Evolutionary conservation across 2,113 vertebrate species (phyloP).

Genomic region (Nothobranchius furzeri): DNA sequence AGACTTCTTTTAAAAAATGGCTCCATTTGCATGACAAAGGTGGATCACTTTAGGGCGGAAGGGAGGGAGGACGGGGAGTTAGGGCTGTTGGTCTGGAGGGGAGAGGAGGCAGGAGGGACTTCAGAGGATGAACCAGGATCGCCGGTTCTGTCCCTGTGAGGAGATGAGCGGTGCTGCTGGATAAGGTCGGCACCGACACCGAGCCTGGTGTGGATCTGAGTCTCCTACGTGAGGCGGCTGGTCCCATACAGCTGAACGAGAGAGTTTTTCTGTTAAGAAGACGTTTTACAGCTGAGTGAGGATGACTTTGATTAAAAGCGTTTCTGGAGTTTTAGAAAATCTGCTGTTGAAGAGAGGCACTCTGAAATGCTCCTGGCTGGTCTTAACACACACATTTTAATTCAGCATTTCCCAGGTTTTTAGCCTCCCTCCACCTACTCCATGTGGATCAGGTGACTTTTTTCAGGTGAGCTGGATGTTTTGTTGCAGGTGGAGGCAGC

Average conservation of each 20-base stretch:
- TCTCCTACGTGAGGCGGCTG: constrained; percentile 12
- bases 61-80: constrained; percentile 38
- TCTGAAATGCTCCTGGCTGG: not conserved
- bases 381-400: not conserved
- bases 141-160: constrained; percentile 34
- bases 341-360: constrained; percentile 5
- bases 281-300: constrained; percentile 11
- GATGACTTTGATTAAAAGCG: not conserved
- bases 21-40: constrained; percentile 81
- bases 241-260: constrained; percentile 7
- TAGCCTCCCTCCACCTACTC: not conserved
- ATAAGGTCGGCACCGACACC: constrained; percentile 28
- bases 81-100: constrained; percentile 36
- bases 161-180: constrained; percentile 32
- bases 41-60: constrained; percentile 49
- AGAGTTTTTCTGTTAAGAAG: constrained; percentile 8
- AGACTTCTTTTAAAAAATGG: constrained; percentile 67
- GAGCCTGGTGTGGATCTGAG: constrained; percentile 19
- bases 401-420: not conserved
- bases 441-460: not conserved
- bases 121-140: constrained; percentile 41
- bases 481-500: constrained; percentile 26
- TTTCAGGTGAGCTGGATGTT: constrained; percentile 11
- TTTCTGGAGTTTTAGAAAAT: not conserved
- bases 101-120: constrained; percentile 34